These are phyloP conservation scores for Operophtera brumata DNA, from an alignment of 2,888 invertebrate species.

Conservation along the genomic window DNA sequence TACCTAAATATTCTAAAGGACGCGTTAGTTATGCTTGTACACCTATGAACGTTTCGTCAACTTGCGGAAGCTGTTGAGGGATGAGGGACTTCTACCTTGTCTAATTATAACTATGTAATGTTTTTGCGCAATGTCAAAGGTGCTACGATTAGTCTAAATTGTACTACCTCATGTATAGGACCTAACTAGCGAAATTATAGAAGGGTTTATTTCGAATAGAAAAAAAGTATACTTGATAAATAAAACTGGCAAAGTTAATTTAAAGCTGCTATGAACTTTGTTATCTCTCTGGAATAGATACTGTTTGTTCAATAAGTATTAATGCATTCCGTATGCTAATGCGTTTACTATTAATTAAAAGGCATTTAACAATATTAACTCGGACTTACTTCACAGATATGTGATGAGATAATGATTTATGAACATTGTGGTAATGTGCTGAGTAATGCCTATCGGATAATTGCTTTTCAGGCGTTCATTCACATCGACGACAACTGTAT, in stretches of 20 bases:
- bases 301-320: conserved; percentile 4
- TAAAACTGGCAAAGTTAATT: conserved; percentile 6
- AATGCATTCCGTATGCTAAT: conserved; percentile 17
- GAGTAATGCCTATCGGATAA: conserved; percentile 25
- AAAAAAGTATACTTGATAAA: conserved; percentile 8
- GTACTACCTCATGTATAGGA: not conserved
- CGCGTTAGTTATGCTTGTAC: conserved; percentile 16
- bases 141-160: conserved; percentile 14
- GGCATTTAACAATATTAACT: conserved; percentile 25
- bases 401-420: conserved; percentile 15
- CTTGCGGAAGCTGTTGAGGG: conserved; percentile 26
- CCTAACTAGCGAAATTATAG: conserved; percentile 1
- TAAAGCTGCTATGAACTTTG: not conserved
- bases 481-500: conserved; percentile 43
- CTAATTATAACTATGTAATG: conserved; percentile 16
- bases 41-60: conserved; percentile 18
- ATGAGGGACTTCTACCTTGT: conserved; percentile 21
- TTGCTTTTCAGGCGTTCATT: conserved; percentile 45
- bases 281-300: not conserved
- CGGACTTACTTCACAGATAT: conserved; percentile 29
- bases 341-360: conserved; percentile 16
- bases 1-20: conserved; percentile 17
- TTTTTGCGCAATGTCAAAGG: conserved; percentile 12
- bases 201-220: not conserved
- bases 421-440: conserved; percentile 21